A percentile compares a stretch with the other conserved stretches of the same genome.
Evolutionary conservation across 53 echinoderm and acorn worm genomes (phyloP).

Genomic region (Holothuria leucospilota): DNA sequence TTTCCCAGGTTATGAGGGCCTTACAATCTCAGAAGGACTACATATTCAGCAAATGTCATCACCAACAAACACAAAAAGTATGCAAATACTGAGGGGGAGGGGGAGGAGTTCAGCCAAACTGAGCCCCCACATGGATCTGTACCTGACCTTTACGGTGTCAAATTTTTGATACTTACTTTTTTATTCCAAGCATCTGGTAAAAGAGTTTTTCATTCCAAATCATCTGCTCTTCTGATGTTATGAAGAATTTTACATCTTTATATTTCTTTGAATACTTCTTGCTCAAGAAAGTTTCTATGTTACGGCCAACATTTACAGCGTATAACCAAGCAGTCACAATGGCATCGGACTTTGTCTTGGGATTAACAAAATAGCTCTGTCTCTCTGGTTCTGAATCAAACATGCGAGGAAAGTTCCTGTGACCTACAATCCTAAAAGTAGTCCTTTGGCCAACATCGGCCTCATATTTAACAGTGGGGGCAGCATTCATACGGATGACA

Average conservation of each 20-base stretch:
- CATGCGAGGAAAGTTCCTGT: slow-evolving; percentile 91
- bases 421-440: slow-evolving; percentile 86
- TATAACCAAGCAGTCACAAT: slow-evolving; percentile 79
- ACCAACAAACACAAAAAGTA: no score
- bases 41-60: no score
- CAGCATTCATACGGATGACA: slow-evolving; percentile 95
- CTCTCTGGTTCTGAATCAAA: slow-evolving; percentile 79
- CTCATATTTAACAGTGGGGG: slow-evolving; percentile 77
- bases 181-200: slow-evolving; percentile 73
- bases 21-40: no score
- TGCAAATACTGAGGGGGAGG: no score
- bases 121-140: no score
- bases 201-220: slow-evolving; percentile 73
- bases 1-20: no score
- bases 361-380: slow-evolving; percentile 59
- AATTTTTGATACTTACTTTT: slow-evolving; percentile 64
- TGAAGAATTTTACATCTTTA: slow-evolving; percentile 59
- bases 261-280: slow-evolving; percentile 62
- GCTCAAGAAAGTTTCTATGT: slow-evolving; percentile 62
- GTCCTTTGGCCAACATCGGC: slow-evolving; percentile 81
- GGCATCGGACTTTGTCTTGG: slow-evolving; percentile 65
- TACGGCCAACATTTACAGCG: slow-evolving; percentile 71
- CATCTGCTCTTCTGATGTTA: slow-evolving; percentile 76
- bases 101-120: no score
- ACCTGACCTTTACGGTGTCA: no score